These are phyloP conservation scores for Luperina testacea DNA, from an alignment of 2,888 invertebrate genomes.

Conservation along the genomic window DNA sequence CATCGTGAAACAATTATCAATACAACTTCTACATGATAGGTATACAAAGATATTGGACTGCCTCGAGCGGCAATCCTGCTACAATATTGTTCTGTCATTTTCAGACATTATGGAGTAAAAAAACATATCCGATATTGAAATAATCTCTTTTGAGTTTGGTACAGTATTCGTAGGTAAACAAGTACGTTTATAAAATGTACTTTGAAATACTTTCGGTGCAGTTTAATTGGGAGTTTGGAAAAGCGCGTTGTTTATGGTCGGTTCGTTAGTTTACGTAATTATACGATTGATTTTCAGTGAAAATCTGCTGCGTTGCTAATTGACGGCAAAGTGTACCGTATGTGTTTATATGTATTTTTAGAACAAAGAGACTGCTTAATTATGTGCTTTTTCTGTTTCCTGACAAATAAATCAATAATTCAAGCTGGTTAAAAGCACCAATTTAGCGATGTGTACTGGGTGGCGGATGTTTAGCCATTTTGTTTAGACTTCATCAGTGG, in stretches of 20 bases:
- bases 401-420: not conserved
- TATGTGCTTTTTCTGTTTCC: not conserved
- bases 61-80: conserved; percentile 56
- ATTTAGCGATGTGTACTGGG: not conserved
- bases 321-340: conserved; percentile 9
- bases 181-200: conserved; percentile 27
- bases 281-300: conserved; percentile 52
- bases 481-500: conserved; percentile 14
- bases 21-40: conserved; percentile 39
- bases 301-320: conserved; percentile 36
- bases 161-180: conserved; percentile 10
- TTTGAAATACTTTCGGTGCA: conserved; percentile 35
- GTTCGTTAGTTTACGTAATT: conserved; percentile 53
- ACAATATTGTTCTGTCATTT: conserved; percentile 61
- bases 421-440: not conserved
- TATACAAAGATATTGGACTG: conserved; percentile 24
- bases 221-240: conserved; percentile 26
- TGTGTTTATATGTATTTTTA: not conserved
- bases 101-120: conserved; percentile 44
- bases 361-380: not conserved
- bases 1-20: conserved; percentile 37
- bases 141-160: conserved; percentile 15
- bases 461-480: conserved; percentile 21
- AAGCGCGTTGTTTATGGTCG: conserved; percentile 31
- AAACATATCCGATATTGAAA: conserved; percentile 26